phyloP scores from a whole-genome alignment of 2,113 vertebrate genomes.

The Pseudolaguvia tuberculata region DNA sequence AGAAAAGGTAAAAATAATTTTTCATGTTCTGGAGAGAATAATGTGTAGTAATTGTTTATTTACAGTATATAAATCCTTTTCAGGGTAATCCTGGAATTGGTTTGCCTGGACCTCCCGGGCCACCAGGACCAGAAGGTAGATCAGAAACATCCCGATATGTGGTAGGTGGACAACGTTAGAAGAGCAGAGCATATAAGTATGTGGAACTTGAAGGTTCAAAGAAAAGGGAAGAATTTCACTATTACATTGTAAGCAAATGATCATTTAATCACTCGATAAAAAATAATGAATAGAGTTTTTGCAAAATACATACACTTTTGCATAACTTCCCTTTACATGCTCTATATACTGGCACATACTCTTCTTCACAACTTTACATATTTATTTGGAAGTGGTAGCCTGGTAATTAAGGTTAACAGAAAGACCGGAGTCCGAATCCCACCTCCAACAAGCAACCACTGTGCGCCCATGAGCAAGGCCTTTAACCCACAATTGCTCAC shows the following conservation, averaged over 20 bases:
- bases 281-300: background rate
- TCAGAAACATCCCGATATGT: constrained; percentile 48
- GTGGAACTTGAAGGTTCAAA: background rate
- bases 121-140: constrained; percentile 65
- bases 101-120: constrained; percentile 70
- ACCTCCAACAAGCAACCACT: too few species aligned
- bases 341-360: too few species aligned
- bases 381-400: too few species aligned
- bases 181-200: background rate
- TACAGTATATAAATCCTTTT: constrained; percentile 5
- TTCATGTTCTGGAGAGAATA: background rate
- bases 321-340: too few species aligned
- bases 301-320: too few species aligned
- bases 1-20: constrained; percentile 68
- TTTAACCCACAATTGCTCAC: too few species aligned
- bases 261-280: background rate
- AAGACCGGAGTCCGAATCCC: too few species aligned
- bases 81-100: constrained; percentile 74
- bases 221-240: background rate
- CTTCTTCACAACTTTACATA: too few species aligned
- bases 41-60: too few species aligned
- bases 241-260: background rate
- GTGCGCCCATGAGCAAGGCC: too few species aligned
- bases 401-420: too few species aligned
- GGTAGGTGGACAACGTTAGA: constrained; percentile 36